A percentile compares a stretch with the other conserved stretches of the same genome.
phyloP scores from a whole-genome alignment of 2,797 vertebrate species.

The Dendrocincla fuliginosa region DNA sequence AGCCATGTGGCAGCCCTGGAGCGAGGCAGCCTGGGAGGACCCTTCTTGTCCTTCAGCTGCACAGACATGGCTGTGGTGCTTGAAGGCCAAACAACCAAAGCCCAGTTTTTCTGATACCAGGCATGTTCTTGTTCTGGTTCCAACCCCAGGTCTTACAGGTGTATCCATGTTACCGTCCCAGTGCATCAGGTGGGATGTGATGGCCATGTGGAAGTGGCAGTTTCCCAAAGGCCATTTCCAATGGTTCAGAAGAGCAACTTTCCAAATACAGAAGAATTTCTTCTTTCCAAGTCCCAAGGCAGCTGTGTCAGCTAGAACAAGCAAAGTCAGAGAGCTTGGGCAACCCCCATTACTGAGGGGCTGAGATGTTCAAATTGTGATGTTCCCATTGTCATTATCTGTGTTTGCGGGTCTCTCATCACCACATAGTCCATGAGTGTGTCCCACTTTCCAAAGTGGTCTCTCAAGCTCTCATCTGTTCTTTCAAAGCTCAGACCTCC shows the following conservation, averaged over 20 bases:
- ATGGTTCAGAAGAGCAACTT: background rate
- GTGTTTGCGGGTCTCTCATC: background rate
- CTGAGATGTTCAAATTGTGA: background rate
- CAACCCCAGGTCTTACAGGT: background rate
- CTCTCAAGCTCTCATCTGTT: constrained; percentile 93
- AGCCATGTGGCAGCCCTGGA: background rate
- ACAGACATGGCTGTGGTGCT: background rate
- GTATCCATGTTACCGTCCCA: too few relatives aligned
- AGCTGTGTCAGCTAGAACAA: background rate
- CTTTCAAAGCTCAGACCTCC: constrained; percentile 97
- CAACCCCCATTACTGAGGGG: background rate
- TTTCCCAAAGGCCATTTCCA: background rate
- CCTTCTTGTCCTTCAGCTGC: background rate
- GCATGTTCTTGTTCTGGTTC: background rate
- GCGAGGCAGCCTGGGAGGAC: background rate
- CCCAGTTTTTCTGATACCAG: background rate
- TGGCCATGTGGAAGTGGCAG: background rate
- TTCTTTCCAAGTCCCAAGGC: background rate
- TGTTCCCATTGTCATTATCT: background rate
- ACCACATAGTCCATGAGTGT: constrained; percentile 95
- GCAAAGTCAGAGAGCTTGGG: background rate
- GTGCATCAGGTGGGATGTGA: background rate
- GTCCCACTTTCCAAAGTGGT: constrained; percentile 98
- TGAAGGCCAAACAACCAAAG: background rate
- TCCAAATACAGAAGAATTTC: background rate